Conservation (phyloP, 2,113 vertebrate genomes). For the Mus pahari region DNA sequence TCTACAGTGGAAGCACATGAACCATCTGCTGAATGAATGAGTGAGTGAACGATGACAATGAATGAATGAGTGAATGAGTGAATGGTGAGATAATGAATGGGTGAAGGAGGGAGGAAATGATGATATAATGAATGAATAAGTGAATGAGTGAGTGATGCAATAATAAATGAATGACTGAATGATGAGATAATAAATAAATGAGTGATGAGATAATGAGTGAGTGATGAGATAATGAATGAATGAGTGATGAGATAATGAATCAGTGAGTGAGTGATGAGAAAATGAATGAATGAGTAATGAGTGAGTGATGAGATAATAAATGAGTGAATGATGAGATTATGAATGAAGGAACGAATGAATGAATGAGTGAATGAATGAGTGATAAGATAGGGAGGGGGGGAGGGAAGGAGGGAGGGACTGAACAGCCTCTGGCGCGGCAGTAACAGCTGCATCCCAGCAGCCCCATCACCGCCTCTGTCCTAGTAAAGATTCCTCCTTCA, state of each 20-base stretch:
- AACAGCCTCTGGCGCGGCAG: no score
- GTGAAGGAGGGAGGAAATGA: no score
- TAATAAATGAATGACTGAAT: neutral
- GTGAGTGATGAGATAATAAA: neutral
- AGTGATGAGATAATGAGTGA: neutral
- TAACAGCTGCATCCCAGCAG: neutral
- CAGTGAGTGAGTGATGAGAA: neutral
- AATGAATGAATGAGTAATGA: no score
- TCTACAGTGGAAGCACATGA: neutral
- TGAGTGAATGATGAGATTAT: no score
- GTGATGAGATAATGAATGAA: neutral
- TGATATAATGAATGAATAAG: neutral
- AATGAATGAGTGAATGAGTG: neutral
- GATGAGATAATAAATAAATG: neutral
- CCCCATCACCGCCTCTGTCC: no score
- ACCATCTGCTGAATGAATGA: neutral
- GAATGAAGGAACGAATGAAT: neutral
- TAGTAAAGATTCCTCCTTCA: neutral
- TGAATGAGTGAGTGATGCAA: neutral
- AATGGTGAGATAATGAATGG: neutral
- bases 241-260: neutral
- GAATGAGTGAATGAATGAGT: neutral
- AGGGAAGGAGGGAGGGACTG: neutral
- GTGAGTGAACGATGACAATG: neutral
- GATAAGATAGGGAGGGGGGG: no score